Base-by-base conservation (phyloP, 1,140 invertebrate species). In the Fopius arisanus region DNA sequence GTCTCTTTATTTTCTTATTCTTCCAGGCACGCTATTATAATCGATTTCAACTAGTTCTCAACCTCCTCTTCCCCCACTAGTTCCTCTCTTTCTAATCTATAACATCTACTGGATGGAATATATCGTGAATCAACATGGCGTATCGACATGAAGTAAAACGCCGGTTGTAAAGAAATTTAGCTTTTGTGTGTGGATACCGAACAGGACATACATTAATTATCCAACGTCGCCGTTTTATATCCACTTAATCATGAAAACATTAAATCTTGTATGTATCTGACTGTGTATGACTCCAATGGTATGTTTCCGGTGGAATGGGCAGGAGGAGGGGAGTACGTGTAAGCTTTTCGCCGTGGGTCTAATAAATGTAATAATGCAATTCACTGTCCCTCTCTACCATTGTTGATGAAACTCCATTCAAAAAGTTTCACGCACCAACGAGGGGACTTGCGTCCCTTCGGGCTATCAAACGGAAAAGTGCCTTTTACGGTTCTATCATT, bases 281-380 rank as follows among this genome's bases (percentile, higher is more conserved):
- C 62, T 43, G 31, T 67, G 70, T 12, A 10, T 26, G 37, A 67
- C 41, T 14, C 43, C 23, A 19, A 23, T 26, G 37, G 40, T 23
- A 43, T 68, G 67, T 68, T 26, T 69, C 31, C 19, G 31, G 29
- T 21, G 33, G 29, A 26, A 21, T 29, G 71, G 31, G 48, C n/a
- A 62, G 51, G 62, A 33, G 23, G 12, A 37, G 33, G 33, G 7
- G 33, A 12, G 33, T n/a, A n/a, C 29, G 63, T 71, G 75, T 80
- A 51, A 51, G 43, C 43, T 51, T 81, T 80, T 81, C 76, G 78
- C 80, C 78, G 77, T 76, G 73, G 79, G 78, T 79, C 77, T 82
- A 81, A 81, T 82, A 82, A 82, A 82, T 82, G 79, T 82, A 81
- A 81, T 51, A 51, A 51, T 14, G 19, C 19, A 51, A 51, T 81